Percentiles rank a stretch among this genome's conserved stretches.
Conservation (phyloP, 2,888 invertebrate genomes). For the Calliopum simillimum region DNA sequence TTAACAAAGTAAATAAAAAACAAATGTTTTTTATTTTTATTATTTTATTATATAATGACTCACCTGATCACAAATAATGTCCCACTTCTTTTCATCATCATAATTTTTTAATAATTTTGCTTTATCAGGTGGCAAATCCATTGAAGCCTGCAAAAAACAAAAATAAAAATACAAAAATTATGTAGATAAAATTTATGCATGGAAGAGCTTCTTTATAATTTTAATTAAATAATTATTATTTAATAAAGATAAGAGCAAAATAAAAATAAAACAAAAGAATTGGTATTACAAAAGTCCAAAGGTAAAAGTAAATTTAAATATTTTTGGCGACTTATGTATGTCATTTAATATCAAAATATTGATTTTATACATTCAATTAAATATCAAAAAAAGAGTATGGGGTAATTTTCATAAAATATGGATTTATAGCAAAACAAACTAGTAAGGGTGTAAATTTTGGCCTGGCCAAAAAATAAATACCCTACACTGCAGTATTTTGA, state of each 20-base stretch:
- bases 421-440: too few species aligned
- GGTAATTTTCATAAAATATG: too few species aligned
- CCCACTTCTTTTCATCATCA: conserved; percentile 99
- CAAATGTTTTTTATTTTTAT: not conserved
- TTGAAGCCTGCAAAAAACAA: conserved; percentile 84
- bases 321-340: not conserved
- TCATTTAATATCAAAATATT: too few species aligned
- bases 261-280: conserved; percentile 35
- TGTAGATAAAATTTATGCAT: conserved; percentile 41
- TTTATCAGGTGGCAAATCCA: conserved; percentile 99
- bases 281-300: not conserved
- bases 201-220: conserved; percentile 30
- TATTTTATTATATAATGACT: conserved; percentile 52
- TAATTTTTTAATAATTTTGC: conserved; percentile 95
- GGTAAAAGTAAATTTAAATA: not conserved
- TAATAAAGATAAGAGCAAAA: conserved; percentile 35
- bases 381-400: too few species aligned
- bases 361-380: too few species aligned
- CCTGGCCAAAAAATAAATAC: too few species aligned
- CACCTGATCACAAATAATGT: conserved; percentile 99
- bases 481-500: too few species aligned
- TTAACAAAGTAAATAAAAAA: not conserved
- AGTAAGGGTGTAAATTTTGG: too few species aligned
- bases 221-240: conserved; percentile 26
- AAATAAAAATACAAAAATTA: conserved; percentile 27